Base-by-base conservation (phyloP, 1,140 invertebrate species). In the Aphelenchoides fujianensis region DNA sequence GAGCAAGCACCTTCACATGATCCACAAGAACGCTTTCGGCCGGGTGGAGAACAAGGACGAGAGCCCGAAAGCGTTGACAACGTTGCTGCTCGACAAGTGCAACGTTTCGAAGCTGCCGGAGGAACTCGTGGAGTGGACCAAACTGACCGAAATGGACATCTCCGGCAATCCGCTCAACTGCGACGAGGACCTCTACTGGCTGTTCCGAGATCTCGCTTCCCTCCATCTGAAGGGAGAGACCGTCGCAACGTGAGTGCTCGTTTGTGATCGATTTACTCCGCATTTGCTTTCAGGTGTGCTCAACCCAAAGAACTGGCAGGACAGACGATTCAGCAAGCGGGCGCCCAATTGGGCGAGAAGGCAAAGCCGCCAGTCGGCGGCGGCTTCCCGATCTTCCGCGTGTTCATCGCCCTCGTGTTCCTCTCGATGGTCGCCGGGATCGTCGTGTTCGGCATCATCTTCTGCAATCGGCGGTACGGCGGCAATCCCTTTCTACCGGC, bases 21-120 rank as follows among this genome's bases (percentile, higher is more conserved):
- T 68, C 19, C 59, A 68, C 35, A n/a, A 67, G 66, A 68, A 68
- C 35, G 66, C 66, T 12, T 68, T 68, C 66, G 66, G 66, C 7
- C 30, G 16, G 12, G 48, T 31, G 16, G 35, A 64, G 9, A 5
- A 63, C 16, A 9, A 19, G 9, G 48, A 9, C 2, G 54, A 67
- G 1, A 23, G 16, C 9, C 16, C 66, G 32, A n/a, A 9, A 30
- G 30, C 12, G 1, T 1, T 68, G 59, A 9, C 19, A 23, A n/a
- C 9, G 1, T 16, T 68, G 30, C 9, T 9, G 1, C 16, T 63
- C 0, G 53, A 64, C 9, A 19, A 63, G 31, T 68, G 48, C 2
- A 68, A 67, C 2, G 23, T 68, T 16, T 1, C 66, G 16, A 12
- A 19, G 9, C 31, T 68, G 19, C 12, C 16, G 2, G 9, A n/a